Evolutionary conservation across 1,140 invertebrate species (phyloP).

Genomic region (Ctenoplectra terminalis): DNA sequence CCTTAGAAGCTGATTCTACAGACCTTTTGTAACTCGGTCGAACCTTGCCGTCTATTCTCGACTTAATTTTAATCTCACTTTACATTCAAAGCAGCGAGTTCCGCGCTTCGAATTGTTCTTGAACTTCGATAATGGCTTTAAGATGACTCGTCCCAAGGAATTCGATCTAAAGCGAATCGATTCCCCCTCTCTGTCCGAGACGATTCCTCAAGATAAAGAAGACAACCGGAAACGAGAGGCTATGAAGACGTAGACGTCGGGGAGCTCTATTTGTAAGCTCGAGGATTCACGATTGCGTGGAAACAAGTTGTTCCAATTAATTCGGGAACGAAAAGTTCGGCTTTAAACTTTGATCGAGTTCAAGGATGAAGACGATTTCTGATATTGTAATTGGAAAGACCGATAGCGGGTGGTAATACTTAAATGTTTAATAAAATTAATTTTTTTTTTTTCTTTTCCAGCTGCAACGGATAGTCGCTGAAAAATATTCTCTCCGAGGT

Average conservation of each 20-base stretch:
- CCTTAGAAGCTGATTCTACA: not conserved
- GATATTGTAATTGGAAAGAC: not conserved
- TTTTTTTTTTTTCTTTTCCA: no score
- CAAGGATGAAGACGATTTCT: not conserved
- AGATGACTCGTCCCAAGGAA: not conserved
- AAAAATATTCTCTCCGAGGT: no score
- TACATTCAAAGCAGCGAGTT: not conserved
- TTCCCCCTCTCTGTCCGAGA: not conserved
- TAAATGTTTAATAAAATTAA: not conserved
- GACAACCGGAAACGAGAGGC: not conserved
- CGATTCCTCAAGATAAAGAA: not conserved
- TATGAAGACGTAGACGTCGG: not conserved
- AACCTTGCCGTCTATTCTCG: not conserved
- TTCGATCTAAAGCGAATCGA: constrained; percentile 19
- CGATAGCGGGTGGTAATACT: no score
- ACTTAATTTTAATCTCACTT: constrained; percentile 14
- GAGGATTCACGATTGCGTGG: not conserved
- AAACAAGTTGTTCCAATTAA: constrained; percentile 11
- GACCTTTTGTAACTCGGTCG: not conserved
- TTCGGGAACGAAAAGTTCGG: no score
- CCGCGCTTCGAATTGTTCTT: constrained; percentile 1
- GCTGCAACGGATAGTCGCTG: no score
- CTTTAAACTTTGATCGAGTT: not conserved
- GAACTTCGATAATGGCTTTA: constrained; percentile 19
- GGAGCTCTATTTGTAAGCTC: not conserved